A percentile compares a stretch with the other conserved stretches of the same genome.
phyloP scores from a whole-genome alignment of 2,888 invertebrate species.

The Xestoiulus laeticollis region DNA sequence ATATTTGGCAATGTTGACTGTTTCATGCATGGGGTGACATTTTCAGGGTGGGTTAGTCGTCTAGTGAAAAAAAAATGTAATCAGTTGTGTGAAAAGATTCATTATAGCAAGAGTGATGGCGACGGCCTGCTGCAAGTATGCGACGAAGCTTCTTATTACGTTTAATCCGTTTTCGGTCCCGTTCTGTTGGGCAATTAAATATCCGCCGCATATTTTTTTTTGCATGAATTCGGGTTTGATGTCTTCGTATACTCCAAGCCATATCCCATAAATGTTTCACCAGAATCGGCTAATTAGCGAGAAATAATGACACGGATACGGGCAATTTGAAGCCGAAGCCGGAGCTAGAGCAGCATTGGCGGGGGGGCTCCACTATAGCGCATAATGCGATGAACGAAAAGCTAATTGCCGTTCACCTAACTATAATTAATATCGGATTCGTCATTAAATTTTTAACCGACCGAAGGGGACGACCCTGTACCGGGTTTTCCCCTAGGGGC shows the following conservation, averaged over 20 bases:
- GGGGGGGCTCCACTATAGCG: not conserved
- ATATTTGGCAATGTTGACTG: too few species aligned
- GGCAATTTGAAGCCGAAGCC: not conserved
- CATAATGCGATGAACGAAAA: not conserved
- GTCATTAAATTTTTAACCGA: not conserved
- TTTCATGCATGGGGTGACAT: too few species aligned
- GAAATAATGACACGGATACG: not conserved
- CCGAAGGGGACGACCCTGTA: not conserved
- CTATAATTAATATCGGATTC: slow-evolving; percentile 22
- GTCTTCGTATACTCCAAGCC: not conserved
- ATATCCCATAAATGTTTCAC: not conserved
- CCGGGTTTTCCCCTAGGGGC: not conserved
- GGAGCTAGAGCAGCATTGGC: not conserved
- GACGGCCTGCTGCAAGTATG: not conserved
- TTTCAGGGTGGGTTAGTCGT: not conserved
- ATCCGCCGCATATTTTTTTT: not conserved
- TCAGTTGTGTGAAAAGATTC: not conserved
- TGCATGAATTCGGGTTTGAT: not conserved
- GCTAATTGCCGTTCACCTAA: slow-evolving; percentile 20
- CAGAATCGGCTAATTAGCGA: slow-evolving; percentile 20
- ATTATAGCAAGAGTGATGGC: not conserved
- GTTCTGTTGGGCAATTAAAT: not conserved
- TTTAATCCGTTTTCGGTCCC: not conserved
- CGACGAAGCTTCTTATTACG: not conserved
- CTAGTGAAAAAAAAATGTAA: not conserved